A percentile compares a stretch with the other conserved stretches of the same genome.
phyloP scores from a whole-genome alignment of 2,797 vertebrate genomes.

The Threskiornis aethiopicus region DNA sequence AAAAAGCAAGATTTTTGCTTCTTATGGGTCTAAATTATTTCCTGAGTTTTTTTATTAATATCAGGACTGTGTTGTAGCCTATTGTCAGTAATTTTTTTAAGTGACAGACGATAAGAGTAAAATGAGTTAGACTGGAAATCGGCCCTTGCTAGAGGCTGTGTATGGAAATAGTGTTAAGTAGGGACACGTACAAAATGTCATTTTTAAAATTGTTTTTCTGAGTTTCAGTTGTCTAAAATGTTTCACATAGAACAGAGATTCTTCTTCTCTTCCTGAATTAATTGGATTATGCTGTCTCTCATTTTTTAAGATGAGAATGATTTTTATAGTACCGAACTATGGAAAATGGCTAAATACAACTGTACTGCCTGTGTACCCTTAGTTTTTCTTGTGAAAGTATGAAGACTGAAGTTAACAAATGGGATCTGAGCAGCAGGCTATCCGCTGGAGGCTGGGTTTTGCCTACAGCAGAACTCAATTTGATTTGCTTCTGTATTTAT shows the following conservation, averaged over 20 bases:
- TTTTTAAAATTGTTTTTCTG: background rate
- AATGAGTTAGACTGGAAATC: background rate
- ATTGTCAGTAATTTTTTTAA: background rate
- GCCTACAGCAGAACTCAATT: slow-evolving; percentile 58
- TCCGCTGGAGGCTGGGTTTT: slow-evolving; percentile 53
- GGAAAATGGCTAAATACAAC: background rate
- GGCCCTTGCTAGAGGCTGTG: background rate
- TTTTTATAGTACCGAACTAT: background rate
- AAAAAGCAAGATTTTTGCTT: background rate
- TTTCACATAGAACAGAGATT: background rate
- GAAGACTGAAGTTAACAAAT: slow-evolving; percentile 29
- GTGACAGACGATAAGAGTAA: background rate
- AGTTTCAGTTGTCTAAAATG: background rate
- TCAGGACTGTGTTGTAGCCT: background rate
- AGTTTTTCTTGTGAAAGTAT: background rate
- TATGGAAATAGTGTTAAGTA: background rate
- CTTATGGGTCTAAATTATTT: background rate
- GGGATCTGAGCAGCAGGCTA: background rate
- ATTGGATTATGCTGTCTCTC: background rate
- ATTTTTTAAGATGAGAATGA: background rate
- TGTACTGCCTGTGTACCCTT: accelerated
- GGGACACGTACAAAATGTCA: background rate
- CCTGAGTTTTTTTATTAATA: background rate
- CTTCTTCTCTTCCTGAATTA: background rate
- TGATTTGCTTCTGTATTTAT: slow-evolving; percentile 69